phyloP scores from a whole-genome alignment of 2,888 invertebrate species.

The Tuberolachnus salignus region DNA sequence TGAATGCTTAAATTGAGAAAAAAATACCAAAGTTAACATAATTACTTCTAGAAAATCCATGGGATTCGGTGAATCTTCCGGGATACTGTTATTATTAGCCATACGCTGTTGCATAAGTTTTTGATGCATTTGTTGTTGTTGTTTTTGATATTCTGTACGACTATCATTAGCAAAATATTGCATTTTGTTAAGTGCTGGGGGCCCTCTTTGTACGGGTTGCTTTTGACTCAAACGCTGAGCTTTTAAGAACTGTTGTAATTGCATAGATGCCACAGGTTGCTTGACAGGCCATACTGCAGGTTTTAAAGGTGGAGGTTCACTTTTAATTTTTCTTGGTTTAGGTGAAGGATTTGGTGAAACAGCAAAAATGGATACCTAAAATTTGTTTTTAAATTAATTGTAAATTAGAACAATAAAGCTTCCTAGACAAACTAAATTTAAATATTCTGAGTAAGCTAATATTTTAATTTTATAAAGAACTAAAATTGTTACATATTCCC shows the following conservation, averaged over 20 bases:
- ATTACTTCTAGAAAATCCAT: constrained; percentile 60
- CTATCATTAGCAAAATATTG: constrained; percentile 54
- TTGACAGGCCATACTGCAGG: constrained; percentile 48
- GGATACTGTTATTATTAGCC: constrained; percentile 45
- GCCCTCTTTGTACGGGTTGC: constrained; percentile 29
- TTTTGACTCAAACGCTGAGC: constrained; percentile 48
- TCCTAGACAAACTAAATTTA: background rate
- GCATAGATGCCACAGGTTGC: constrained; percentile 48
- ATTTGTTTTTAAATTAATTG: background rate
- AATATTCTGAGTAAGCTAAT: background rate
- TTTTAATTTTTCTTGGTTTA: constrained; percentile 47
- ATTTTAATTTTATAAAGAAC: background rate
- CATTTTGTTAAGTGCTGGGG: constrained; percentile 52
- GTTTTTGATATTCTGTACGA: constrained; percentile 53
- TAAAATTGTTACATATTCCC: no score
- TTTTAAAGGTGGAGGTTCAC: constrained; percentile 51
- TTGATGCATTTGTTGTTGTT: constrained; percentile 54
- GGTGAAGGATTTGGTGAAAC: constrained; percentile 44
- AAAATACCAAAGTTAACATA: background rate
- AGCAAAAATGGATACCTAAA: constrained; percentile 53
- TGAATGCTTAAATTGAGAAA: background rate
- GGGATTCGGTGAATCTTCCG: constrained; percentile 59
- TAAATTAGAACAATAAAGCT: no score
- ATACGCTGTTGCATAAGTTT: constrained; percentile 50
- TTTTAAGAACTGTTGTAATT: constrained; percentile 52